Evolutionary conservation across 2,797 vertebrate species (phyloP).

Genomic region (Anabacerthia variegaticeps): DNA sequence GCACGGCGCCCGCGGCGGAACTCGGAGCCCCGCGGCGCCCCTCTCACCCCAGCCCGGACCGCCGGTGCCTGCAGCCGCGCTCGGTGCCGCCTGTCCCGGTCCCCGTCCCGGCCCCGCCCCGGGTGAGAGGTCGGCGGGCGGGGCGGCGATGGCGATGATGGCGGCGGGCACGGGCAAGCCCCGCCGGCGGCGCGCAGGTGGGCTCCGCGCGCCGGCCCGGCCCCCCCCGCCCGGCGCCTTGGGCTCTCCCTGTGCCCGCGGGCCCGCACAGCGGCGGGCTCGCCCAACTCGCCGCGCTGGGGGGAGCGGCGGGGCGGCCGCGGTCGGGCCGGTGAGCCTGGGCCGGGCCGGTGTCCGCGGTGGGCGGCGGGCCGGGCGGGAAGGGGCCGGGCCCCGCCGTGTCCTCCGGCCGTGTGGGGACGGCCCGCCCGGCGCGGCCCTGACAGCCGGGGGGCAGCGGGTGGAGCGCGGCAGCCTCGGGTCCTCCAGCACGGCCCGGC

Average conservation of each 20-base stretch:
- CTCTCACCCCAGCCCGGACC: accelerated
- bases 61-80: too few relatives aligned
- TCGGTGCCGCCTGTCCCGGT: too few relatives aligned
- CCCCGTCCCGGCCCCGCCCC: neutral
- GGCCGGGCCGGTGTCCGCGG: neutral
- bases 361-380: neutral
- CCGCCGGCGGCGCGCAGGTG: slow-evolving; percentile 11
- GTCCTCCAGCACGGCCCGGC: too few relatives aligned
- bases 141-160: neutral
- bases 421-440: too few relatives aligned
- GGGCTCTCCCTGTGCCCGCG: neutral
- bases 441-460: too few relatives aligned
- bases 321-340: neutral
- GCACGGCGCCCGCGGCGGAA: neutral
- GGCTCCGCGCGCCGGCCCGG: neutral
- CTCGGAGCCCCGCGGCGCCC: too few relatives aligned
- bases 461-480: accelerated
- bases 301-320: neutral
- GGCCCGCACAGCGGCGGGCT: neutral
- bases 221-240: neutral
- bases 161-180: neutral
- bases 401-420: neutral
- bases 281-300: accelerated
- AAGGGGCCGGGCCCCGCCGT: too few relatives aligned
- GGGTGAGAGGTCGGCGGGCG: neutral